Conservation (phyloP, 2,888 invertebrate species). For the Agriopis leucophaearia region DNA sequence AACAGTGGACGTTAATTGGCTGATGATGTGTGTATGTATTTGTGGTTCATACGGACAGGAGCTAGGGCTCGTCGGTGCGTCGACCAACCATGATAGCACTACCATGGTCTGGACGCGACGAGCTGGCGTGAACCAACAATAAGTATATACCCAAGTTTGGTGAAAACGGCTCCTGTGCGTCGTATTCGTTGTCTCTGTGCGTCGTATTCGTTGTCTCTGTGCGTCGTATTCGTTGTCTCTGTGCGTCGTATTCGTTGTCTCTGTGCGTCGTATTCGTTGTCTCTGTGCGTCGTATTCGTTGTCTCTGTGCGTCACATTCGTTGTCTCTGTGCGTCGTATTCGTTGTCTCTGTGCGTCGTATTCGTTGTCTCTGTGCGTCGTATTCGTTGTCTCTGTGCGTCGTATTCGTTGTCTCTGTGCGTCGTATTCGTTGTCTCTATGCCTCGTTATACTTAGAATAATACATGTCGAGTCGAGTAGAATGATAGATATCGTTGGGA, state of each 20-base stretch:
- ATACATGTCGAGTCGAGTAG: neutral
- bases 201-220: neutral
- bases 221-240: neutral
- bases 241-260: neutral
- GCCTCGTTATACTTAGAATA: neutral
- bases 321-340: neutral
- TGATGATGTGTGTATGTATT: too few species aligned
- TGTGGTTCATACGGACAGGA: too few species aligned
- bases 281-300: neutral
- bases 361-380: neutral
- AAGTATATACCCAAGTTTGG: too few species aligned
- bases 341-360: neutral
- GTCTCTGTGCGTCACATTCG: neutral
- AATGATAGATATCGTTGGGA: too few species aligned
- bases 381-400: neutral
- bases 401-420: neutral
- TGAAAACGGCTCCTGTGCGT: too few species aligned
- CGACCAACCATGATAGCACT: too few species aligned
- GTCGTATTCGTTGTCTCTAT: neutral
- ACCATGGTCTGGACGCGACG: too few species aligned
- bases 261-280: neutral
- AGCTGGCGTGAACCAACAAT: too few species aligned
- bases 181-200: neutral
- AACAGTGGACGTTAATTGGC: too few species aligned
- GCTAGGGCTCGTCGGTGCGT: too few species aligned